Evolutionary conservation across 2,888 invertebrate genomes (phyloP).

Genomic region (Sarcophaga subvicina): DNA sequence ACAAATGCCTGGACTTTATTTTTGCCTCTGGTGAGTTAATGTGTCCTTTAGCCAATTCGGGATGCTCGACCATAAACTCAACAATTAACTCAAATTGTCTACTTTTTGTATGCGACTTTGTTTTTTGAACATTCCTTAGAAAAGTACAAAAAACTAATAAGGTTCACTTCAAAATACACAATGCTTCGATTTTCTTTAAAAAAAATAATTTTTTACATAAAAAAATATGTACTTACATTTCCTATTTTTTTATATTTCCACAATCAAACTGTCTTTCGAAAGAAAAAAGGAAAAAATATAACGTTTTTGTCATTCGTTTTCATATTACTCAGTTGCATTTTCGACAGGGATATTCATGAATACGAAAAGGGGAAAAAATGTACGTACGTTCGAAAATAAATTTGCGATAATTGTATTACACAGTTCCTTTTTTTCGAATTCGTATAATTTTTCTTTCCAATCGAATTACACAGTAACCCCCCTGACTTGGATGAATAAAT

Average conservation of each 20-base stretch:
- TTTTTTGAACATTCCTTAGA: conserved; percentile 7
- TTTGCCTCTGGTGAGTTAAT: conserved; percentile 42
- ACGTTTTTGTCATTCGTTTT: too few relatives aligned
- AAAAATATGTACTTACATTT: conserved; percentile 11
- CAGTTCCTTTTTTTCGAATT: too few relatives aligned
- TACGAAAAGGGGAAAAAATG: conserved; percentile 24
- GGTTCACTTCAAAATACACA: not conserved
- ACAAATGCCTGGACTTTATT: conserved; percentile 35
- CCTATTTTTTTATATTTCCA: not conserved
- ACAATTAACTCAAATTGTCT: conserved; percentile 53
- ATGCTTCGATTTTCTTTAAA: not conserved
- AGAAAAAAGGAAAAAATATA: too few relatives aligned
- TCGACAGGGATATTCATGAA: not conserved
- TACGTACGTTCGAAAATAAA: conserved; percentile 1
- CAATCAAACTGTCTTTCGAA: not conserved
- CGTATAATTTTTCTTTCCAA: too few relatives aligned
- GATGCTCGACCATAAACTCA: conserved; percentile 35
- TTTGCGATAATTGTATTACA: not conserved
- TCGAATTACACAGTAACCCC: too few relatives aligned
- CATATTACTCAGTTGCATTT: too few relatives aligned
- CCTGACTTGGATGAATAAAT: too few relatives aligned
- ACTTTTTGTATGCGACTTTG: conserved; percentile 26
- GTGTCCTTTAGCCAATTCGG: conserved; percentile 47
- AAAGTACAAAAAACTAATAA: not conserved
- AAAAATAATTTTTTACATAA: not conserved